phyloP scores from a whole-genome alignment of 64 coral and sea anemone genomes.

The Stichodactyla mertensii region DNA sequence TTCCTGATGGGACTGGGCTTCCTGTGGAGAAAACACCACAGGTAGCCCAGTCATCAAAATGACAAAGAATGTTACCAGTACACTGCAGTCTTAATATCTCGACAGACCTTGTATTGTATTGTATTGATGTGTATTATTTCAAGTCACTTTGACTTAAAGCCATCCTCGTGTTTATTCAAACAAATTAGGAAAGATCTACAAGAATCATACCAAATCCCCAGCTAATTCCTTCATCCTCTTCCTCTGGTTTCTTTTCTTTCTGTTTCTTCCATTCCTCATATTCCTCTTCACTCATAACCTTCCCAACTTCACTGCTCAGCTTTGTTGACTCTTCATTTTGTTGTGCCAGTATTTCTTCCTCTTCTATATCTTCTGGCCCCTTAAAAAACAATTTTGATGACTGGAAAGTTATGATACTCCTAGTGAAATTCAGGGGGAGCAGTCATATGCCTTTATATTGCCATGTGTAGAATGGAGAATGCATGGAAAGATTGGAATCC shows the following conservation, averaged over 20 bases:
- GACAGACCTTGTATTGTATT: no score
- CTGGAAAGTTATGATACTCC: no score
- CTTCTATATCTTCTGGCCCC: slow-evolving; percentile 69
- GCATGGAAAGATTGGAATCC: no score
- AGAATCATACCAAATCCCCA: slow-evolving; percentile 88
- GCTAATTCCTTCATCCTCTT: slow-evolving; percentile 60
- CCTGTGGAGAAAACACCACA: background rate
- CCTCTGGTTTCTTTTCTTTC: slow-evolving; percentile 47
- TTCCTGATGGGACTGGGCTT: background rate
- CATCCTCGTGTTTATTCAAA: background rate
- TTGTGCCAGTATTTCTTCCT: slow-evolving; percentile 7
- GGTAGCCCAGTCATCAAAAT: background rate
- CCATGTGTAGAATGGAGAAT: no score
- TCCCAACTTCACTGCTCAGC: slow-evolving; percentile 48
- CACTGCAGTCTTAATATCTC: background rate
- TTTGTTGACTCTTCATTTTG: slow-evolving; percentile 18
- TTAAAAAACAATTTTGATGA: background rate
- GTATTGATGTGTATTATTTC: no score
- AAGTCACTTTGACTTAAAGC: no score
- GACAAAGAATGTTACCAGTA: background rate
- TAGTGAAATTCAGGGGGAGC: no score
- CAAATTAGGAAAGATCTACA: background rate
- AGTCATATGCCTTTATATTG: no score
- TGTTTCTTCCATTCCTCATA: slow-evolving; percentile 86
- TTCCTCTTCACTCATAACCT: slow-evolving; percentile 87